These are phyloP conservation scores for Hanleya hanleyi DNA, from an alignment of 2,888 invertebrate species.

Conservation along the genomic window DNA sequence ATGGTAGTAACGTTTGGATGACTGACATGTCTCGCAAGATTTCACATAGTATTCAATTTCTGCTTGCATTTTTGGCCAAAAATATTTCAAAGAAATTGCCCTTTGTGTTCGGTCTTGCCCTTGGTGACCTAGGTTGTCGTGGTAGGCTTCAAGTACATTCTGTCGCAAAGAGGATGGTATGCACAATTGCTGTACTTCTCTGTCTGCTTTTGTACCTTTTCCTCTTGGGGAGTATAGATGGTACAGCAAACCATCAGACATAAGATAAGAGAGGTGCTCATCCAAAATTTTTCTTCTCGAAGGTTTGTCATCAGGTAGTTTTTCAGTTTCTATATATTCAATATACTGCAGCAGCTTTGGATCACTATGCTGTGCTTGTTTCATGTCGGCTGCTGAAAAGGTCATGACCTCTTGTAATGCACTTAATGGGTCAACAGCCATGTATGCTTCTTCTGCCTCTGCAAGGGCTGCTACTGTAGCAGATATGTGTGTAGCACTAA, in stretches of 20 bases:
- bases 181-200: neutral
- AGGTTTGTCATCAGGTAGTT: neutral
- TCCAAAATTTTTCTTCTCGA: neutral
- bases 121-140: neutral
- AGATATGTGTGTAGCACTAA: too few relatives aligned
- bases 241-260: neutral
- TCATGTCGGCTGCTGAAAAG: neutral
- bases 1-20: neutral
- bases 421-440: neutral
- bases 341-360: neutral
- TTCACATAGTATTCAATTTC: constrained; percentile 9
- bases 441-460: neutral
- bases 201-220: neutral
- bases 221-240: neutral
- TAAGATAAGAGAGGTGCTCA: neutral
- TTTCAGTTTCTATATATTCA: neutral
- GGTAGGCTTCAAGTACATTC: neutral
- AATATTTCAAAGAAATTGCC: neutral
- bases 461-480: neutral
- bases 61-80: constrained; percentile 6
- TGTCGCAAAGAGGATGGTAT: neutral
- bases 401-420: neutral
- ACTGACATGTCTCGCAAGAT: constrained; percentile 10
- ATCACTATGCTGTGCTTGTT: neutral
- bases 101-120: constrained; percentile 2